Evolutionary conservation across 2,113 vertebrate species (phyloP).

Genomic region (human): DNA sequence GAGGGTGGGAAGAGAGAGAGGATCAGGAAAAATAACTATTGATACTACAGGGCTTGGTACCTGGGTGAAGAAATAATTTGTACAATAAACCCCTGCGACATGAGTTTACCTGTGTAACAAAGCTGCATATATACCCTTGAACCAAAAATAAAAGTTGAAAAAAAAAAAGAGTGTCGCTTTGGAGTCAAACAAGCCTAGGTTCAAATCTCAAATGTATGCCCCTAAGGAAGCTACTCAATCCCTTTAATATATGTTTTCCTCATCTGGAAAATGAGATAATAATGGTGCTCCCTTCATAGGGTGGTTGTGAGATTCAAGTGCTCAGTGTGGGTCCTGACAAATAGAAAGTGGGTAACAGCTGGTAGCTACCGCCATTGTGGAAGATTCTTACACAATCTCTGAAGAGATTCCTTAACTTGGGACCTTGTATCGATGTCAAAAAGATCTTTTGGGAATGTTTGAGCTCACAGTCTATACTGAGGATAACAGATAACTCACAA

Average conservation of each 20-base stretch:
- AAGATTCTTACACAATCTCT: background rate
- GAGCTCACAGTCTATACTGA: background rate
- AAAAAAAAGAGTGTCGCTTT: background rate
- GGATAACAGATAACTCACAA: background rate
- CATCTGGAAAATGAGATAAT: background rate
- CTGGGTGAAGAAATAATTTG: too few species aligned
- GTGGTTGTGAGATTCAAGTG: background rate
- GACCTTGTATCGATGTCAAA: background rate
- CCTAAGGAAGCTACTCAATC: background rate
- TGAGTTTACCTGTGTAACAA: too few species aligned
- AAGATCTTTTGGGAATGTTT: background rate
- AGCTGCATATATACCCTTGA: too few species aligned
- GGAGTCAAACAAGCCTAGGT: background rate
- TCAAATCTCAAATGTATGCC: background rate
- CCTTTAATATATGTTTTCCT: background rate
- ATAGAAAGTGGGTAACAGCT: background rate
- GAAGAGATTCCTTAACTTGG: background rate
- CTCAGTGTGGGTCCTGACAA: background rate
- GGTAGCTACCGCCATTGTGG: background rate
- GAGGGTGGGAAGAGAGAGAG: too few species aligned
- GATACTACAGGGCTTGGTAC: too few species aligned
- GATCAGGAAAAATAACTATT: too few species aligned
- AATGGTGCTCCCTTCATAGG: background rate
- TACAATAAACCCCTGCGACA: too few species aligned
- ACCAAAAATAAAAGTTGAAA: too few species aligned